Evolutionary conservation across 2,113 vertebrate genomes (phyloP), one percentile per base, ranked within the genome.

Genomic region (Crypturellus undulatus): DNA sequence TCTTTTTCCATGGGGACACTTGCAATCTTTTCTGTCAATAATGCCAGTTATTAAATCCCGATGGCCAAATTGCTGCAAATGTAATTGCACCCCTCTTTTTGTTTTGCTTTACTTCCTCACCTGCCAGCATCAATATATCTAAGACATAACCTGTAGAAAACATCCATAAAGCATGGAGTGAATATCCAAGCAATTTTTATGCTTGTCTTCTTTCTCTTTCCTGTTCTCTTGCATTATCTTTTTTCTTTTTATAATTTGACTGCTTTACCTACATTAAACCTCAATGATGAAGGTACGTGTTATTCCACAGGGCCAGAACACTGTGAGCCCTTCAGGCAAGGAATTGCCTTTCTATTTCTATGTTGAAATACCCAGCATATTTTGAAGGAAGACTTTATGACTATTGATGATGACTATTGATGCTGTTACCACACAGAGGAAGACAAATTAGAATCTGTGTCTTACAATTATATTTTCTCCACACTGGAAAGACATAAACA

Each of bases 51-150:
- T 89, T 77, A 97, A 94, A 94, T 58, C 85, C 83, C 85, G 86
- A 68, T 89, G 88, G 79, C 65, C 47, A 94, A 88, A 94, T 90
- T 92, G 90, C 18, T 77, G 76, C 83, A 88, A 79, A 52, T 77
- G 45, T 93, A 93, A 92, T 91, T 93, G 94, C 90, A 89, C 87
- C 70, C 73, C 90, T 36, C 26, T 93, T 95, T 96, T 93, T 95
- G 73, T 73, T 95, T 79, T 81, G 73, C 78, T 95, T 40, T 84
- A 26, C 38, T 95, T 95, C 85, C 34, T 96, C 42, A 78, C 82
- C 56, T 92, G 73, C 52, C 88, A 95, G 49, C 58, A 65, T 76
- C 82, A 84, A 97, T 96, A 93, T 94, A 95, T 96, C 94, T 92
- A 94, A 92, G 81, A 77, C 30, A 70, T 8, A 87, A 30, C 40